phyloP scores from a whole-genome alignment of 2,113 vertebrate species.

The Nestor notabilis region DNA sequence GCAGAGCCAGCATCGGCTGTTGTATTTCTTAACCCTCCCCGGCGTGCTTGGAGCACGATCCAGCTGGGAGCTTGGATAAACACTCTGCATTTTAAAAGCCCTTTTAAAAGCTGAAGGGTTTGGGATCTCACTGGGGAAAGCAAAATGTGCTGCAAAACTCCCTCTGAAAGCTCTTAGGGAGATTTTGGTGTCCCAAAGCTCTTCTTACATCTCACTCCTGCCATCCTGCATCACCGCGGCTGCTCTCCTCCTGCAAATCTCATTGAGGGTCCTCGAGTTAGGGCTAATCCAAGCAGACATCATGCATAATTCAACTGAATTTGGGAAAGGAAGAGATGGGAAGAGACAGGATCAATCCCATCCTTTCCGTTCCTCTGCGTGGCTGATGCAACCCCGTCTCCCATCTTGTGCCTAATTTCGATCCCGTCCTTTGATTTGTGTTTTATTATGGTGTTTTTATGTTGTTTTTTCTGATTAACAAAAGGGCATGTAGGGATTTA shows the following conservation, averaged over 20 bases:
- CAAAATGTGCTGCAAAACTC: rapidly evolving
- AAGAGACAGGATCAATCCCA: not conserved
- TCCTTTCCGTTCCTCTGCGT: rapidly evolving
- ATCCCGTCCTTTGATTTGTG: not conserved
- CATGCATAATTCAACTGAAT: not conserved
- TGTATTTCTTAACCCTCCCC: not conserved
- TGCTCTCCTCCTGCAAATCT: not conserved
- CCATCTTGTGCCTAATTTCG: not conserved
- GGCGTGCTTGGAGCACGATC: rapidly evolving
- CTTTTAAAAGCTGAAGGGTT: not conserved
- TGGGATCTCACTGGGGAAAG: not conserved
- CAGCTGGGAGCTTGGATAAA: not conserved
- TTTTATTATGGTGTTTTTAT: not conserved
- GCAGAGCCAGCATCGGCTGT: rapidly evolving
- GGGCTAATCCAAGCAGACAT: not conserved
- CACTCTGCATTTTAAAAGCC: not conserved
- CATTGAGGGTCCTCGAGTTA: rapidly evolving
- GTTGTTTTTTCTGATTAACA: not conserved
- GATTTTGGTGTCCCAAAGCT: not conserved
- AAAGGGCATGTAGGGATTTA: rapidly evolving
- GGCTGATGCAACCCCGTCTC: not conserved
- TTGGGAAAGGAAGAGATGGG: not conserved
- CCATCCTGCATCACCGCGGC: not conserved
- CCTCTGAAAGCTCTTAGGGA: not conserved
- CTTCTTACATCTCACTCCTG: rapidly evolving